These are phyloP conservation scores for Oceanodroma tethys DNA, from an alignment of 2,113 vertebrate genomes.

Conservation along the genomic window DNA sequence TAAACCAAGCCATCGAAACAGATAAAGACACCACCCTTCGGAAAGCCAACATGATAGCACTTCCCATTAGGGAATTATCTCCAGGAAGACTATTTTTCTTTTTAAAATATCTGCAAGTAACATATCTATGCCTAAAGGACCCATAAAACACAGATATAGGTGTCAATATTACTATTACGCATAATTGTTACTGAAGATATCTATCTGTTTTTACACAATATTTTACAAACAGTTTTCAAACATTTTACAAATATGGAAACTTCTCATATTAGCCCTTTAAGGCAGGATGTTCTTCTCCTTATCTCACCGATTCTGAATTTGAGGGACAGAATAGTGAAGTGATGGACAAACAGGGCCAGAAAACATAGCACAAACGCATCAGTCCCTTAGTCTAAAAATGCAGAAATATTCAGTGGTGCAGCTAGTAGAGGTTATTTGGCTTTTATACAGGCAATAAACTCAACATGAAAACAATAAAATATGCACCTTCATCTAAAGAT, in stretches of 20 bases:
- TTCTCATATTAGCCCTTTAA: neutral
- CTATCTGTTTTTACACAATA: neutral
- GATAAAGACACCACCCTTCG: neutral
- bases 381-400: neutral
- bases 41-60: neutral
- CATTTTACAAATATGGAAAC: neutral
- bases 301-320: neutral
- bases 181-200: neutral
- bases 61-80: neutral
- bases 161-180: neutral
- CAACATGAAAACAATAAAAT: neutral
- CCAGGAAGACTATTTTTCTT: neutral
- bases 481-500: neutral
- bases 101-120: neutral
- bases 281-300: neutral
- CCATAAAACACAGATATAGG: neutral
- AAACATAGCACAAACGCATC: neutral
- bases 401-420: neutral
- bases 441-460: slow-evolving; percentile 3
- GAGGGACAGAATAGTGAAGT: neutral
- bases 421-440: neutral
- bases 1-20: neutral
- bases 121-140: neutral
- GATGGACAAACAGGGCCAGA: neutral
- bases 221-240: neutral